Conservation (phyloP, 2,113 vertebrate genomes). For the Thunnus maccoyii region DNA sequence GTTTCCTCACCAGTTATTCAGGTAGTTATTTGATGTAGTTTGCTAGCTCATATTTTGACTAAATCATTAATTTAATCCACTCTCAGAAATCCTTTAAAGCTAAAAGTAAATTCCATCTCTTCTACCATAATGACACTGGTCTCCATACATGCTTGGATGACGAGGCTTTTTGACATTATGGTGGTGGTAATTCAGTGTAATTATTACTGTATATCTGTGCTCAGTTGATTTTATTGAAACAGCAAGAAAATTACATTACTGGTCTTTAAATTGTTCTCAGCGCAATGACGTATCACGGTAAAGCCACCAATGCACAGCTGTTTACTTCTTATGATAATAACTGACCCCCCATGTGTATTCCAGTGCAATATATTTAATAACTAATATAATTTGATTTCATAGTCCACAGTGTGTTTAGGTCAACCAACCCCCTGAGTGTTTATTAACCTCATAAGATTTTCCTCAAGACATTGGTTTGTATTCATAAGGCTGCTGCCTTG, state of each 20-base stretch:
- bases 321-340: constrained; percentile 46
- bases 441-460: constrained; percentile 66
- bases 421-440: constrained; percentile 47
- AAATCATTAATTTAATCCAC: constrained; percentile 41
- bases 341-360: constrained; percentile 39
- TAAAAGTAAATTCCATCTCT: constrained; percentile 3
- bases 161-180: constrained; percentile 11
- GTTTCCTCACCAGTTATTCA: constrained; percentile 46
- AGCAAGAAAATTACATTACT: background rate
- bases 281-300: background rate
- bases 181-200: constrained; percentile 11
- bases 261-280: constrained; percentile 11
- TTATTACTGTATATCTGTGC: constrained; percentile 18
- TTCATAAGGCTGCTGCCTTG: constrained; percentile 58
- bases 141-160: constrained; percentile 14
- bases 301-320: constrained; percentile 23
- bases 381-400: constrained; percentile 63
- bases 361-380: constrained; percentile 52
- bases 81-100: constrained; percentile 34
- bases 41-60: constrained; percentile 43
- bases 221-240: background rate
- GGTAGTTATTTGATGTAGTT: constrained; percentile 29
- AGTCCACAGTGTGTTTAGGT: constrained; percentile 60
- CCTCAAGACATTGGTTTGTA: constrained; percentile 51
- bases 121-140: constrained; percentile 11